These are phyloP conservation scores for Dynastes grantii DNA, from an alignment of 2,888 invertebrate genomes.

Conservation along the genomic window DNA sequence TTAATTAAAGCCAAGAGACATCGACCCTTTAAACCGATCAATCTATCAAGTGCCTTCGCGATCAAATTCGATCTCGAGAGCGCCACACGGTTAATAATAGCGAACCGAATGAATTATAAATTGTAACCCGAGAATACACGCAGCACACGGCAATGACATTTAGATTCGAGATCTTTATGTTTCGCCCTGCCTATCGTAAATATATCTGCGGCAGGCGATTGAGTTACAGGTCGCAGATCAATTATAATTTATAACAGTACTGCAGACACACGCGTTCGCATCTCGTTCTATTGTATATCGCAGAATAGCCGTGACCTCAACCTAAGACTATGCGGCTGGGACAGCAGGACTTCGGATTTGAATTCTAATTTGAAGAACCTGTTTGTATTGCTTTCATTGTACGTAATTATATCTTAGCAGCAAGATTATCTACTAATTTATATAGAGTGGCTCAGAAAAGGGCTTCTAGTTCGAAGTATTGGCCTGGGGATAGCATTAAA, in stretches of 20 bases:
- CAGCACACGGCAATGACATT: conserved; percentile 10
- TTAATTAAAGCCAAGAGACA: neutral
- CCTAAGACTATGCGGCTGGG: neutral
- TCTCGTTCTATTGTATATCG: conserved; percentile 8
- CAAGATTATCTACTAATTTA: too few relatives aligned
- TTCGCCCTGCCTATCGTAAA: conserved; percentile 1
- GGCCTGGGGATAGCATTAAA: too few relatives aligned
- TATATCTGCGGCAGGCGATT: neutral
- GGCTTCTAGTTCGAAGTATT: too few relatives aligned
- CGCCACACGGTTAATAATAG: neutral
- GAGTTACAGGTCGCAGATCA: conserved; percentile 21
- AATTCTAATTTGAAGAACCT: neutral
- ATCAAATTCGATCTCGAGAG: too few relatives aligned
- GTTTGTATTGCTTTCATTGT: neutral
- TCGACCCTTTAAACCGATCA: neutral
- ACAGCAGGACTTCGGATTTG: neutral
- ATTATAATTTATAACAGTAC: conserved; percentile 32
- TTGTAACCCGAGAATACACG: too few relatives aligned
- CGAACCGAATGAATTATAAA: conserved; percentile 5
- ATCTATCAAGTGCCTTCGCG: too few relatives aligned
- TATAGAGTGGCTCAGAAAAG: too few relatives aligned
- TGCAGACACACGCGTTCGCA: conserved; percentile 4
- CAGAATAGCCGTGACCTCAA: conserved; percentile 28
- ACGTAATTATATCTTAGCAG: neutral
- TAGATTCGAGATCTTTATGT: conserved; percentile 1